Conservation (phyloP, 1,140 invertebrate species). For the Gonioctena quinquepunctata region DNA sequence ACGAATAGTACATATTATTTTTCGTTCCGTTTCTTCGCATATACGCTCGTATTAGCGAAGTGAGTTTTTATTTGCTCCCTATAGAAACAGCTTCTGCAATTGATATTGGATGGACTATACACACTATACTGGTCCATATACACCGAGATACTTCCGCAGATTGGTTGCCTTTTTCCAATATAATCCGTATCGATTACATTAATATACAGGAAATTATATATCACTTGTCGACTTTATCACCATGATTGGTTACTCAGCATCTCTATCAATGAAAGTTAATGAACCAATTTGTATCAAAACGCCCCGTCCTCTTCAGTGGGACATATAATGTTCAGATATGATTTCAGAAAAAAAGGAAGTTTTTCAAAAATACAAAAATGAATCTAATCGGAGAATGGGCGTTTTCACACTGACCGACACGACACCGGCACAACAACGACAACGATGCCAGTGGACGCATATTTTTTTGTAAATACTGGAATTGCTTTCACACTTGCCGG, state of each 20-base stretch:
- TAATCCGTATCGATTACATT: neutral
- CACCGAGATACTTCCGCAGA: neutral
- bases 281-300: neutral
- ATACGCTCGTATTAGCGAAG: no score
- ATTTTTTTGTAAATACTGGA: no score
- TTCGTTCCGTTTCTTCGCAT: no score
- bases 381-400: neutral
- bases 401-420: no score
- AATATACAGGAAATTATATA: neutral
- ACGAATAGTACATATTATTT: no score
- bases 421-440: no score
- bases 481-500: no score
- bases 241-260: neutral
- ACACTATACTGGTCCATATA: no score
- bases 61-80: no score
- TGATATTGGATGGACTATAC: no score
- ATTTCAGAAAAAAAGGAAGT: neutral
- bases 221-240: neutral
- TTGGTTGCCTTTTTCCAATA: neutral
- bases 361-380: neutral
- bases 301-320: neutral
- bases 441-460: no score
- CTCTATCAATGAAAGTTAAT: neutral
- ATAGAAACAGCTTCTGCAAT: no score
- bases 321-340: neutral